Evolutionary conservation across 2,888 invertebrate genomes (phyloP).

Genomic region (Dicyrtoma fusca): DNA sequence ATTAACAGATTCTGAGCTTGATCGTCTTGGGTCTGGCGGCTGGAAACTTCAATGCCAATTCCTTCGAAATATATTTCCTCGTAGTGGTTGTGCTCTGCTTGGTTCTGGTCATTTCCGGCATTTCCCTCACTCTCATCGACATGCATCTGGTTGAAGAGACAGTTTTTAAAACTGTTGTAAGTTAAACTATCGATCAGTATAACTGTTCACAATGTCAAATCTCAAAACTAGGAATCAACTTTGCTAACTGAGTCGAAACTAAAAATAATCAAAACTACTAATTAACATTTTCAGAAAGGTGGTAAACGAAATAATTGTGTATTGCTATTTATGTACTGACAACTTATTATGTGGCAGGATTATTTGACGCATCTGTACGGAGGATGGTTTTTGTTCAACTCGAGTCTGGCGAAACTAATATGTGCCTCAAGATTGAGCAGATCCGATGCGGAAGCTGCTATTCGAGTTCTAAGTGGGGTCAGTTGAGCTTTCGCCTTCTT

Average conservation of each 20-base stretch:
- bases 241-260: no score
- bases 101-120: background rate
- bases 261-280: no score
- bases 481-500: background rate
- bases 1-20: background rate
- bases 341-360: constrained; percentile 13
- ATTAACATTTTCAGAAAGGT: no score
- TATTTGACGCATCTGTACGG: constrained; percentile 15
- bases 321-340: background rate
- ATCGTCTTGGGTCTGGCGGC: constrained; percentile 9
- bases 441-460: constrained; percentile 1
- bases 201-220: no score
- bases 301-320: no score
- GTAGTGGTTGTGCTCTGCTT: background rate
- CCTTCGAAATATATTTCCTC: constrained; percentile 18
- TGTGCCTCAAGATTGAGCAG: background rate
- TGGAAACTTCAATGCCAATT: background rate
- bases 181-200: no score
- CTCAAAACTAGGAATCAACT: no score
- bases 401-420: constrained; percentile 19
- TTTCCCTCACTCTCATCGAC: background rate
- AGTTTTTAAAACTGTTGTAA: no score
- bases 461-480: constrained; percentile 18
- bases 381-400: constrained; percentile 22
- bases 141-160: background rate